Percentiles rank a stretch among this genome's conserved stretches.
Evolutionary conservation across 2,888 invertebrate species (phyloP).

Genomic region (Drosophila buzzatii): DNA sequence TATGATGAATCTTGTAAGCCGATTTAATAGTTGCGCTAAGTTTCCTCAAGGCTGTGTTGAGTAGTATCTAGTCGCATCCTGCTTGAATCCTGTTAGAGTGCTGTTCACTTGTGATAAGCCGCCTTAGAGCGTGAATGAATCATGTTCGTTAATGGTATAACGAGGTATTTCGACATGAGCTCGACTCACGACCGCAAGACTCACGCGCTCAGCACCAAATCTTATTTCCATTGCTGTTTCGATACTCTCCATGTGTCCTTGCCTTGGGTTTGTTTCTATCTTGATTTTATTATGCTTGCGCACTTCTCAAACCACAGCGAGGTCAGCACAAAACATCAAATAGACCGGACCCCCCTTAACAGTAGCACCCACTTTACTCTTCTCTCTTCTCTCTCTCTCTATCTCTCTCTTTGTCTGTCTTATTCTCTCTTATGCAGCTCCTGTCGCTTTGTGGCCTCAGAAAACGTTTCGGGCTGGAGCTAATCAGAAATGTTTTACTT

Average conservation of each 20-base stretch:
- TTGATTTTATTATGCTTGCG: conserved; percentile 80
- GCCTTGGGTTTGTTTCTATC: conserved; percentile 56
- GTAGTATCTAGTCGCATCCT: background rate
- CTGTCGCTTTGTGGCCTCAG: conserved; percentile 35
- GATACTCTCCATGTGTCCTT: conserved; percentile 21
- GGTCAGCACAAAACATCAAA: conserved; percentile 80
- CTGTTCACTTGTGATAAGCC: background rate
- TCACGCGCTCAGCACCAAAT: conserved; percentile 1
- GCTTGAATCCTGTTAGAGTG: background rate
- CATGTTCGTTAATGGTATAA: background rate
- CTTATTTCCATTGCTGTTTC: conserved; percentile 6
- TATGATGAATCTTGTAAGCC: background rate
- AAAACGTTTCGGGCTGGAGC: conserved; percentile 47
- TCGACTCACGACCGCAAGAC: background rate
- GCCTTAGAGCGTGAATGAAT: background rate
- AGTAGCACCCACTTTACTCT: conserved; percentile 12
- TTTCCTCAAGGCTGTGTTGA: too few relatives aligned
- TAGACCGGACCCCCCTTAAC: conserved; percentile 50
- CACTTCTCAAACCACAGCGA: conserved; percentile 75
- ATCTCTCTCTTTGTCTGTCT: too few relatives aligned
- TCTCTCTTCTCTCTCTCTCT: background rate
- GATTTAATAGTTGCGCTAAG: background rate
- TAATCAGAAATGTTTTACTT: conserved; percentile 80
- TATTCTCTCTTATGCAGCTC: conserved; percentile 3
- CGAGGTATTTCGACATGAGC: background rate